phyloP scores from a whole-genome alignment of 2,113 vertebrate genomes.

The Boleophthalmus pectinirostris region DNA sequence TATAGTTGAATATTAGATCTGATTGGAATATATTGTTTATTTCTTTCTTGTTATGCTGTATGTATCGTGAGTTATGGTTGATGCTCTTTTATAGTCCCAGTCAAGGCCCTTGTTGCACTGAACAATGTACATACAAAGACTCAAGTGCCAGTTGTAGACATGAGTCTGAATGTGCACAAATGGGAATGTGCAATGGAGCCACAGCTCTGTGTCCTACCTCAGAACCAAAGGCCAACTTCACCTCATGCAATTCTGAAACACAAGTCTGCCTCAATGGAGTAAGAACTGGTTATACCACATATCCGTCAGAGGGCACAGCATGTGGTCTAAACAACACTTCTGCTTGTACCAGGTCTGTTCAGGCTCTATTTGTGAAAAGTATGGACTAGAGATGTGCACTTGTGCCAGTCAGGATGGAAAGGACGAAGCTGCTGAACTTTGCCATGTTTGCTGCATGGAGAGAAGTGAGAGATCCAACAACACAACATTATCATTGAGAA shows the following conservation, averaged over 20 bases:
- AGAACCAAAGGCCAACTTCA: slow-evolving; percentile 85
- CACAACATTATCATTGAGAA: background rate
- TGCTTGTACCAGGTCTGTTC: slow-evolving; percentile 83
- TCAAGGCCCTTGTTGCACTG: slow-evolving; percentile 92
- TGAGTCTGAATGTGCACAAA: slow-evolving; percentile 86
- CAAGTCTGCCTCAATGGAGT: slow-evolving; percentile 97
- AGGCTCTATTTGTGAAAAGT: slow-evolving; percentile 93
- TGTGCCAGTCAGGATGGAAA: slow-evolving; percentile 84
- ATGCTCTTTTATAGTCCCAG: slow-evolving; percentile 80
- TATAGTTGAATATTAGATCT: no score
- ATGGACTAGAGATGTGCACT: slow-evolving; percentile 88
- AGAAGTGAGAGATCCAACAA: slow-evolving; percentile 79
- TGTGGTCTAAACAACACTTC: background rate
- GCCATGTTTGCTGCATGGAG: slow-evolving; percentile 96
- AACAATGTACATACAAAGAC: slow-evolving; percentile 77
- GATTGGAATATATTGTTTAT: background rate
- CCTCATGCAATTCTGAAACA: slow-evolving; percentile 85
- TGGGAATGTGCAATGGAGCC: slow-evolving; percentile 83
- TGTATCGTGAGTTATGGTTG: slow-evolving; percentile 6
- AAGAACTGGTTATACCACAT: slow-evolving; percentile 8
- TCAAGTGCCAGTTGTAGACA: slow-evolving; percentile 77
- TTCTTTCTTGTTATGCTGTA: background rate
- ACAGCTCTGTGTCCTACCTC: slow-evolving; percentile 86
- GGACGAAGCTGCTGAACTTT: slow-evolving; percentile 88
- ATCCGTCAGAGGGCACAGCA: background rate